Evolutionary conservation across 2,797 vertebrate species (phyloP), one percentile per base, ranked within the genome.

Genomic region (Poeciliopsis presidionis): DNA sequence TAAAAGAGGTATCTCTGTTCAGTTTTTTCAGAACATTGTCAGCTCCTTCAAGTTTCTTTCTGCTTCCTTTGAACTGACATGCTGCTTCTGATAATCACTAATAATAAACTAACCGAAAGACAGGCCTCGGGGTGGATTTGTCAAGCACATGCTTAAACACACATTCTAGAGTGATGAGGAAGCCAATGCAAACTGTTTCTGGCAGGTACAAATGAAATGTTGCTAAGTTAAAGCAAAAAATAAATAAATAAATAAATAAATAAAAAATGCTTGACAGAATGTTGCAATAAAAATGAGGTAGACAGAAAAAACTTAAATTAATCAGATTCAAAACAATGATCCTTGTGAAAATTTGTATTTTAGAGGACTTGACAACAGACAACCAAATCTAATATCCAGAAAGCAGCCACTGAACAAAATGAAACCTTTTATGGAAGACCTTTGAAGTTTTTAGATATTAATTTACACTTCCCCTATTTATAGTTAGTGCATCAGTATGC

Each of bases 41-140:
- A 39, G 33, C 63, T 41, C 22, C 61, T 63, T 30, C 30, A 22
- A 22, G 33, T 65, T 65, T 39, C 18, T 67, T 12, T 39, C 12
- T 41, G 63, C 22, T 41, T 41, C 20, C 63, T 67, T 67, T 67
- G 63, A 67, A 41, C 63, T 6, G 63, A 43, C 36, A 43, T 9
- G 12, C 39, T 13, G 39, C 22, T 41, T 67, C 12, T 67, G 63
- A 22, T 25, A 59, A 59, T 76, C 57, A 41, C 47, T 12, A 41
- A 51, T 90, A 70, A 81, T 81, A 77, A 84, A 78, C 86, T 74
- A 84, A 83, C 82, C 73, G 30, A 84, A 86, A 72, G 84, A 88
- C 67, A 84, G 82, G 78, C 77, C 55, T 65, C 67, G 49, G 81
- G 79, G 78, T 79, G 73, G 67, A 82, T 77, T 69, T 82, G 73